Percentiles rank a stretch among this genome's conserved stretches.
These are phyloP conservation scores for Acromyrmex echinatior DNA, from an alignment of 1,140 invertebrate species.

Conservation along the genomic window DNA sequence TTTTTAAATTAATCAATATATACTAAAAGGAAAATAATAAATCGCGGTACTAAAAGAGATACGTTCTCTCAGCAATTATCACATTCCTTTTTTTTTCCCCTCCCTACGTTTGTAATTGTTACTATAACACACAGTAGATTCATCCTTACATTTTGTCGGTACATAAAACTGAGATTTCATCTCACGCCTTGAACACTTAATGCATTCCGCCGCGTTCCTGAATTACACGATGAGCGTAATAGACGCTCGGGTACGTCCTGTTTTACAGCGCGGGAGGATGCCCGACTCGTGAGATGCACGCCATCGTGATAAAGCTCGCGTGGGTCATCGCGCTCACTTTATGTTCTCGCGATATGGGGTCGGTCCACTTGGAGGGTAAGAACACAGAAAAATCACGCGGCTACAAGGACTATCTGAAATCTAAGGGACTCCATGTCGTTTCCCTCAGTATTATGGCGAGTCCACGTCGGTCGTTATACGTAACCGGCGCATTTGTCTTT, in stretches of 20 bases:
- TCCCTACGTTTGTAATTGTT: not conserved
- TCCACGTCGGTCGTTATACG: slow-evolving; percentile 52
- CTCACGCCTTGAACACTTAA: slow-evolving; percentile 22
- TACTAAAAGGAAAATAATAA: not conserved
- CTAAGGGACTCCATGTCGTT: slow-evolving; percentile 44
- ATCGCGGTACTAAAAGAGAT: not conserved
- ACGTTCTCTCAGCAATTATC: not conserved
- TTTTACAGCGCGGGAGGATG: slow-evolving; percentile 48
- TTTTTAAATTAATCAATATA: not conserved
- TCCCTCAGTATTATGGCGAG: slow-evolving; percentile 43
- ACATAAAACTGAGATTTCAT: slow-evolving; percentile 39
- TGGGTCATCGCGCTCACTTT: slow-evolving; percentile 42
- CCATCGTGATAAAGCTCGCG: slow-evolving; percentile 66
- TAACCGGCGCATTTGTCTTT: slow-evolving; percentile 58
- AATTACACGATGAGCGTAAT: slow-evolving; percentile 50
- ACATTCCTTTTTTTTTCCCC: not conserved
- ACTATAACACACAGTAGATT: not conserved
- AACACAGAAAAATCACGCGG: slow-evolving; percentile 49
- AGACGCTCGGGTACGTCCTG: slow-evolving; percentile 42
- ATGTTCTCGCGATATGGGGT: slow-evolving; percentile 62
- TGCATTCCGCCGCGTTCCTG: slow-evolving; percentile 42
- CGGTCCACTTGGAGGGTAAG: slow-evolving; percentile 42
- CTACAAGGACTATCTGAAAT: slow-evolving; percentile 61
- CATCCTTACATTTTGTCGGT: not conserved
- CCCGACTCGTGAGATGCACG: slow-evolving; percentile 27